Conservation (phyloP, 1,140 invertebrate genomes). For the Teleopsis dalmanni region DNA sequence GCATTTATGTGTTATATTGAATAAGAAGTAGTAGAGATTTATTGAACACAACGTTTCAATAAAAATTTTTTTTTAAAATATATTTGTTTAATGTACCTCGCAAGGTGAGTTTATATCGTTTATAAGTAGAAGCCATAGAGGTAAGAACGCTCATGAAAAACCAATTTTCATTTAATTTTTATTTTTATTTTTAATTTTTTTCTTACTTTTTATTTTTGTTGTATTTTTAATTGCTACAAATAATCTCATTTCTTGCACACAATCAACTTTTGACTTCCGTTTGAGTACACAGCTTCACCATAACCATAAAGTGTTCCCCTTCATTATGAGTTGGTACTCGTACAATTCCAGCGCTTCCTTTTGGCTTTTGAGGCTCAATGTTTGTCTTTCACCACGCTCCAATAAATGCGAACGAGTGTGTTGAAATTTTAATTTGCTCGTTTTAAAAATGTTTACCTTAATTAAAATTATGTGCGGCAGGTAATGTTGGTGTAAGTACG, state of each 20-base stretch:
- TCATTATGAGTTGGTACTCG: not conserved
- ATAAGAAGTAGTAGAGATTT: too few relatives aligned
- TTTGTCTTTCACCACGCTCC: constrained; percentile 9
- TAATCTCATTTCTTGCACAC: not conserved
- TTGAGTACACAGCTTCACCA: not conserved
- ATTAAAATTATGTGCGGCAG: constrained; percentile 25
- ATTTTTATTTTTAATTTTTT: too few relatives aligned
- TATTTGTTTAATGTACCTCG: too few relatives aligned
- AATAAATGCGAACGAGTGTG: not conserved
- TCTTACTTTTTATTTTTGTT: too few relatives aligned
- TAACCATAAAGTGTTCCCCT: not conserved
- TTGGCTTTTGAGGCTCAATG: not conserved
- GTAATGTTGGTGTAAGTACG: not conserved
- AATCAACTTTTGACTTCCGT: not conserved
- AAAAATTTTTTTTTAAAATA: too few relatives aligned
- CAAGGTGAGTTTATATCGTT: too few relatives aligned
- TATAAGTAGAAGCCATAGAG: too few relatives aligned
- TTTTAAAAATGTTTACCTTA: constrained; percentile 28
- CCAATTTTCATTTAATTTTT: too few relatives aligned
- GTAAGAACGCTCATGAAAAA: too few relatives aligned
- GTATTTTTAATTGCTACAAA: too few relatives aligned
- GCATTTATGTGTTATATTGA: too few relatives aligned
- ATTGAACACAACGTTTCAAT: too few relatives aligned
- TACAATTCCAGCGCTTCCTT: not conserved
- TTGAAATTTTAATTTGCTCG: constrained; percentile 7